Conservation (phyloP, 1,140 invertebrate genomes). For the Drosophila biarmipes region DNA sequence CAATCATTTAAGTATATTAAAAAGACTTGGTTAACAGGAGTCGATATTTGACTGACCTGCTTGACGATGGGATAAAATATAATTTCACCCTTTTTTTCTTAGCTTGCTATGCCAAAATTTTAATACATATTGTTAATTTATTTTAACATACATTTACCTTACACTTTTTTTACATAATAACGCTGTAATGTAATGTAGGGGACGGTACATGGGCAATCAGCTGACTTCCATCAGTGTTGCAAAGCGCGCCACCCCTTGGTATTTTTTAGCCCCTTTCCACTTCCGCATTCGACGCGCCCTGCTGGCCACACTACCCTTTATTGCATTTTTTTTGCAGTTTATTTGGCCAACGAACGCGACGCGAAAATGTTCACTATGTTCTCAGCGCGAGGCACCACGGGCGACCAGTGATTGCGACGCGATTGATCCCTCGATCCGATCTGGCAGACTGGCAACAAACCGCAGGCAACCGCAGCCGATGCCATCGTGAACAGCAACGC, state of each 20-base stretch:
- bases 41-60: too few relatives aligned
- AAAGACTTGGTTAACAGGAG: too few relatives aligned
- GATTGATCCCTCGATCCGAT: constrained; percentile 18
- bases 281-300: not conserved
- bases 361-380: constrained; percentile 63
- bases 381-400: constrained; percentile 29
- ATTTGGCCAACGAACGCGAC: constrained; percentile 58
- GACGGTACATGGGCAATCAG: not conserved
- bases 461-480: constrained; percentile 40
- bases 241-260: not conserved
- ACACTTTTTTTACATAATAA: too few relatives aligned
- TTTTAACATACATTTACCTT: too few relatives aligned
- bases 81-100: too few relatives aligned
- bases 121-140: too few relatives aligned
- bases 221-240: not conserved
- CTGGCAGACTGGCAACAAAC: constrained; percentile 7
- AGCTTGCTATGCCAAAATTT: too few relatives aligned
- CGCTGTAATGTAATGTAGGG: not conserved
- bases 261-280: not conserved
- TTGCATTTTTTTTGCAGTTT: constrained; percentile 50
- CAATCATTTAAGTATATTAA: too few relatives aligned
- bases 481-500: constrained; percentile 38
- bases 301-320: constrained; percentile 23
- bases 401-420: constrained; percentile 33
- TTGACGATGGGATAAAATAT: too few relatives aligned